Evolutionary conservation across 2,113 vertebrate genomes (phyloP).

Genomic region (Clarias magur): DNA sequence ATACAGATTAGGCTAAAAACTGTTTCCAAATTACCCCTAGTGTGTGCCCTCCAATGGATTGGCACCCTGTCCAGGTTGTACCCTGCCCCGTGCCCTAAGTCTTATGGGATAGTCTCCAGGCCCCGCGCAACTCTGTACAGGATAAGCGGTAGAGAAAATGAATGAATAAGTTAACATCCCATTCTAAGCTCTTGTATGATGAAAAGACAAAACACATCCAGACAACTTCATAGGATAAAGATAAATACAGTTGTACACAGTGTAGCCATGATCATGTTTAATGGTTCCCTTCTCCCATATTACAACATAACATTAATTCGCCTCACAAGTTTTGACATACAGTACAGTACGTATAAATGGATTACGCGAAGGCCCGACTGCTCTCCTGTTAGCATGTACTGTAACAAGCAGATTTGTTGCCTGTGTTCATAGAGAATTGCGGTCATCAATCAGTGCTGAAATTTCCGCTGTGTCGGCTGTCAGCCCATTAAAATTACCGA

Average conservation of each 20-base stretch:
- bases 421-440: conserved; percentile 12
- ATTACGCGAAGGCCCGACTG: not conserved
- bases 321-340: not conserved
- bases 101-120: no score
- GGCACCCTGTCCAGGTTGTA: no score
- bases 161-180: not conserved
- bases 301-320: no score
- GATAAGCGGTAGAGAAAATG: no score
- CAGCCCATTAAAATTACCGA: not conserved
- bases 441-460: conserved; percentile 25
- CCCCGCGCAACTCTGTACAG: no score
- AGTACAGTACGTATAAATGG: not conserved
- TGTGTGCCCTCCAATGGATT: no score
- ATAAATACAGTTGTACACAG: not conserved
- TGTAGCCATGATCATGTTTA: not conserved
- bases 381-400: not conserved
- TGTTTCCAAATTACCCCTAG: no score
- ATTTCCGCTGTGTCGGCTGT: conserved; percentile 4
- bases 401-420: not conserved
- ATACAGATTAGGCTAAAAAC: no score
- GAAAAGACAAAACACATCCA: not conserved
- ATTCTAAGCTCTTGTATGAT: not conserved
- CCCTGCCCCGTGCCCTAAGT: no score
- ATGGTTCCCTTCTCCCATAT: no score
- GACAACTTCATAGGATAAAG: not conserved